phyloP scores from a whole-genome alignment of 2,113 vertebrate genomes.

The Chaetura pelagica region DNA sequence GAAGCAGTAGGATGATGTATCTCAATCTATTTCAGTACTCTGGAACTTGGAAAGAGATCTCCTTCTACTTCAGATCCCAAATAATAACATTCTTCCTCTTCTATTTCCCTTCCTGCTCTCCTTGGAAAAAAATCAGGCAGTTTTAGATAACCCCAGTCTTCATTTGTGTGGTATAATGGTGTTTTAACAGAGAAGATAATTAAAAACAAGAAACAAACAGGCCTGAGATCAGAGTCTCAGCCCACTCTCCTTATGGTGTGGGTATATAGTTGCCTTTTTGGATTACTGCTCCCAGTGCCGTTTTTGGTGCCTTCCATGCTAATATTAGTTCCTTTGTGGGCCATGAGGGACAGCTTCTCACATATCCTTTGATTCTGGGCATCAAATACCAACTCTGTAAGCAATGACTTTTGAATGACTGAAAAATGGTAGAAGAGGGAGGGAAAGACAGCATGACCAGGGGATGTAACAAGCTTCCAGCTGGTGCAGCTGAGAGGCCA shows the following conservation, averaged over 20 bases:
- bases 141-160: background rate
- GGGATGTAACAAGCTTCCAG: background rate
- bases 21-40: conserved; percentile 2
- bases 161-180: background rate
- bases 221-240: background rate
- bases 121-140: background rate
- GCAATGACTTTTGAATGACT: background rate
- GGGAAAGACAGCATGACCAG: background rate
- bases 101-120: background rate
- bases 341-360: background rate
- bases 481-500: background rate
- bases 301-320: background rate
- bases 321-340: background rate
- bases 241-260: background rate
- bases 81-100: background rate
- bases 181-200: background rate
- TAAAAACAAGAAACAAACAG: background rate
- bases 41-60: conserved; percentile 6
- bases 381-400: background rate
- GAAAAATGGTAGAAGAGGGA: background rate
- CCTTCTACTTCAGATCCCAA: background rate
- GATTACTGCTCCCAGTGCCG: background rate
- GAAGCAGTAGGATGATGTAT: background rate
- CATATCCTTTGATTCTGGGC: background rate
- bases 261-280: background rate